These are phyloP conservation scores for Diacarnus erythraeanus DNA, from an alignment of 37 sponge, comb jelly and placozoan species.

Conservation along the genomic window DNA sequence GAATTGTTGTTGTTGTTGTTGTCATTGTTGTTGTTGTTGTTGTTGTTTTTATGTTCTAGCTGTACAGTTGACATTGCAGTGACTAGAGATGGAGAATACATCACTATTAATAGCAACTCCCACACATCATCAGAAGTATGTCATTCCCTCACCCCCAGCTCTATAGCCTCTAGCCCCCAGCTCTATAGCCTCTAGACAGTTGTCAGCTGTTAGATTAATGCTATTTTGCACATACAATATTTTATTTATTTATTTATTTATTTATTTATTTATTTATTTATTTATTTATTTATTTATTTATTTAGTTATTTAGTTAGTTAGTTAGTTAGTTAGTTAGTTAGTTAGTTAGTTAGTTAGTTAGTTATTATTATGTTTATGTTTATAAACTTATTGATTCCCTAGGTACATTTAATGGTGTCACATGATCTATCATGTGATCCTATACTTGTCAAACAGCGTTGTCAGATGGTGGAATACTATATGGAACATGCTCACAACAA, in stretches of 20 bases:
- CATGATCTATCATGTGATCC: neutral
- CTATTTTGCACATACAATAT: neutral
- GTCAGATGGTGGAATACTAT: conserved; percentile 35
- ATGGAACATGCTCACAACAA: conserved; percentile 39
- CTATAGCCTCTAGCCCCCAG: no score
- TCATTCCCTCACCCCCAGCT: neutral
- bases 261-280: neutral
- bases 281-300: neutral
- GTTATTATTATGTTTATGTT: neutral
- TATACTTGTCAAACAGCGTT: neutral
- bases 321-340: neutral
- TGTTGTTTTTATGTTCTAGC: neutral
- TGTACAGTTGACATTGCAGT: conserved; percentile 17
- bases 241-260: neutral
- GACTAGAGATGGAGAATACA: conserved; percentile 35
- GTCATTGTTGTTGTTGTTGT: no score
- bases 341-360: neutral
- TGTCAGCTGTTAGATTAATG: no score
- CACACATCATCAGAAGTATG: conserved; percentile 33
- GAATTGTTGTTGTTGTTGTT: no score
- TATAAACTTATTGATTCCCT: neutral
- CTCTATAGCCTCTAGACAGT: no score
- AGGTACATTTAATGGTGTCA: conserved; percentile 5
- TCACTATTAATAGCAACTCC: conserved; percentile 38
- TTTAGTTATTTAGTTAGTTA: no score